These are phyloP conservation scores for Rosalia funebris DNA, from an alignment of 2,888 invertebrate species.

Conservation along the genomic window DNA sequence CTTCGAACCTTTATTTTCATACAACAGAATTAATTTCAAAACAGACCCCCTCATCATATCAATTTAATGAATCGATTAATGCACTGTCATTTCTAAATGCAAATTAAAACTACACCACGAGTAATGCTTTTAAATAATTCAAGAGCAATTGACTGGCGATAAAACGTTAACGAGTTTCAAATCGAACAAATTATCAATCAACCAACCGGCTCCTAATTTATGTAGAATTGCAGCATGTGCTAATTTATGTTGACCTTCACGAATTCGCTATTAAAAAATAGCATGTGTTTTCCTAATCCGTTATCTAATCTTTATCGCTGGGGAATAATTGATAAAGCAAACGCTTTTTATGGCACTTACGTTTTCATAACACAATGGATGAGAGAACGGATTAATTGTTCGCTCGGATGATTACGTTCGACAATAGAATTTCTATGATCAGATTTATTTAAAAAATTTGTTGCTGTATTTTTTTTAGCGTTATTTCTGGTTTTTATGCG, in stretches of 20 bases:
- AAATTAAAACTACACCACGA: not conserved
- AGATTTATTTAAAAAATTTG: too few relatives aligned
- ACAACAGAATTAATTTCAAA: too few relatives aligned
- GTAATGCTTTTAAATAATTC: not conserved
- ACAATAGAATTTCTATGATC: too few relatives aligned
- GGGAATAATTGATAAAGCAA: constrained; percentile 2
- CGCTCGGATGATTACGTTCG: too few relatives aligned
- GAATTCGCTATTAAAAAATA: constrained; percentile 4
- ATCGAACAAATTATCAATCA: constrained; percentile 6
- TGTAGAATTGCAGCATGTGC: constrained; percentile 15
- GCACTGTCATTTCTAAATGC: too few relatives aligned
- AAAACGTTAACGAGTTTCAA: not conserved
- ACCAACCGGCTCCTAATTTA: constrained; percentile 6
- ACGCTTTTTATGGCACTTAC: not conserved
- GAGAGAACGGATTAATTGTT: too few relatives aligned
- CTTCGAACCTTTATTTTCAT: too few relatives aligned
- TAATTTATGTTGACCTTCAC: constrained; percentile 21
- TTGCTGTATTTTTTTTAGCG: too few relatives aligned
- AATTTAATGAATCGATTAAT: too few relatives aligned
- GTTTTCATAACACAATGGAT: too few relatives aligned
- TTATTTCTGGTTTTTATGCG: too few relatives aligned
- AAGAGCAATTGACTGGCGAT: not conserved
- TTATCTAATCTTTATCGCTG: constrained; percentile 13
- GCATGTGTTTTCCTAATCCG: constrained; percentile 10
- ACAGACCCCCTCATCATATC: too few relatives aligned